phyloP scores from a whole-genome alignment of 2,888 invertebrate genomes.

The Carterocephalus palaemon region DNA sequence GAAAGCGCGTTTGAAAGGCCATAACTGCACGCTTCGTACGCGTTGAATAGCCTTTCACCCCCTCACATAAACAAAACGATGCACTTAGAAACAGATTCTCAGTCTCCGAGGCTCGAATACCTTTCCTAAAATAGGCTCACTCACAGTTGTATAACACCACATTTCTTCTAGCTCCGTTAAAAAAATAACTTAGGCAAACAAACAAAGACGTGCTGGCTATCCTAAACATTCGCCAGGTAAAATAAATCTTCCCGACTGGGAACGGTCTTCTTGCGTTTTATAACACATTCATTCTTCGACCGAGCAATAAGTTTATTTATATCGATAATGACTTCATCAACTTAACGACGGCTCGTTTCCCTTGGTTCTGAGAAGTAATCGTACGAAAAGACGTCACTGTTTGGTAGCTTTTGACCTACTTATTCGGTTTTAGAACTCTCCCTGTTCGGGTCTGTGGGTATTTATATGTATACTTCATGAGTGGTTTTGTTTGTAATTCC shows the following conservation, averaged over 20 bases:
- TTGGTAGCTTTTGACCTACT: constrained; percentile 39
- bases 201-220: constrained; percentile 24
- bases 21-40: constrained; percentile 44
- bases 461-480: too few relatives aligned
- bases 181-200: constrained; percentile 31
- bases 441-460: constrained; percentile 33
- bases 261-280: constrained; percentile 17
- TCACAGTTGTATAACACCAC: constrained; percentile 32
- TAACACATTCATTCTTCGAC: constrained; percentile 17
- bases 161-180: constrained; percentile 20
- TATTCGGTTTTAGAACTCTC: constrained; percentile 37
- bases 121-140: constrained; percentile 60
- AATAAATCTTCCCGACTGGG: constrained; percentile 26
- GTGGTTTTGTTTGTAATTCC: constrained; percentile 33
- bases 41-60: constrained; percentile 59
- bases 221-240: constrained; percentile 33
- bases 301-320: constrained; percentile 20
- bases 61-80: constrained; percentile 64
- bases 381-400: constrained; percentile 9
- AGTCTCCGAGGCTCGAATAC: constrained; percentile 46
- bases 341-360: constrained; percentile 20
- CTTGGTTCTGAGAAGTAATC: constrained; percentile 17
- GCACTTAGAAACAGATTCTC: constrained; percentile 57
- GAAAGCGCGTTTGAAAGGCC: constrained; percentile 34
- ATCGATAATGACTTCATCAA: constrained; percentile 24